Evolutionary conservation across 2,888 invertebrate species (phyloP), one percentile per base, ranked within the genome.

Genomic region (Coenonympha glycerion): DNA sequence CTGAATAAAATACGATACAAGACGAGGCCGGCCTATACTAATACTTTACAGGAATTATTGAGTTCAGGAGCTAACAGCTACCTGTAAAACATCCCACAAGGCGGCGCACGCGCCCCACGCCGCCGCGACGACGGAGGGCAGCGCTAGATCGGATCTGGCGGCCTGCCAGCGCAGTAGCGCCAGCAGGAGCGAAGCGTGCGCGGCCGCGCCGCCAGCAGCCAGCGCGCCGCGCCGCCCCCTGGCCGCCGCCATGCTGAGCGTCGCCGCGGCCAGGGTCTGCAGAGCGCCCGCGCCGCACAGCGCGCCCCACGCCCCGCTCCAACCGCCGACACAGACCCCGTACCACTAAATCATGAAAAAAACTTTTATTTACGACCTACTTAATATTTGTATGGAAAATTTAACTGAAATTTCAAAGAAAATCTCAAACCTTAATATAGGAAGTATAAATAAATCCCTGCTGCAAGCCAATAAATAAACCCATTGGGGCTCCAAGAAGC

Each of bases 81-180:
- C 90, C 79, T 88, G 89, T 26, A 91, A 66, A 49, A 93, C 93
- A 68, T 95, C 94, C 95, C 95, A 95, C 59, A 95, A 91, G 15
- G 93, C 93, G 48, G 94, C 94, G 75, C 95, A 95, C 2, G 95
- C 94, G 11, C 94, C 95, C 95, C 95, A 95, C 0, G 94, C 93
- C 0, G 95, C 94, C 2, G 94, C 93, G 44, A 95, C 93, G 16
- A 95, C 93, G 59, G 94, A 94, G 53, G 95, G 94, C 45, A 95
- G 84, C 1, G 94, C 95, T 11, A 93, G 90, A 64, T 95, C 95
- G 47, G 94, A 94, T 52, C 91, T 90, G 0, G 93, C 92, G 0
- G 95, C 95, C 56, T 93, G 91, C 95, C 95, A 95, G 18, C 93
- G 85, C 55, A 93, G 88, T 60, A 94, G 77, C 1, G 93, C 94